These are phyloP conservation scores for Collichthys lucidus DNA, from an alignment of 2,113 vertebrate species.

Conservation along the genomic window DNA sequence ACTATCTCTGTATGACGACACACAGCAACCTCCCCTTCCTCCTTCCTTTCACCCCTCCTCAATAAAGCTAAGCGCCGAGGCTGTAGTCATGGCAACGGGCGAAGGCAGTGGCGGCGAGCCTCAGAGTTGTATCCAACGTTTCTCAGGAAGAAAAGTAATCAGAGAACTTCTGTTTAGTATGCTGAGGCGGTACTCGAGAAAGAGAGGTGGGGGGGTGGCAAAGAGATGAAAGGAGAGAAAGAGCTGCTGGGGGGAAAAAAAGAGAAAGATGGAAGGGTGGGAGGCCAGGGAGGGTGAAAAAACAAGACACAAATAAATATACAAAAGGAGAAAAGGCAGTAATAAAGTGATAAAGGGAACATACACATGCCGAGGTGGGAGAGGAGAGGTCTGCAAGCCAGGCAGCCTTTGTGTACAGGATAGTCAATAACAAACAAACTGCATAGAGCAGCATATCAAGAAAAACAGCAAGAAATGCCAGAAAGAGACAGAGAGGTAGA, in stretches of 20 bases:
- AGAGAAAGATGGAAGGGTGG: conserved; percentile 11
- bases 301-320: conserved; percentile 55
- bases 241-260: not conserved
- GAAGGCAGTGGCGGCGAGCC: conserved; percentile 79
- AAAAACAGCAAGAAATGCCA: conserved; percentile 9
- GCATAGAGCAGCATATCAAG: conserved; percentile 23
- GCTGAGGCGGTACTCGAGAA: conserved; percentile 78
- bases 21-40: conserved; percentile 34
- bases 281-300: conserved; percentile 50
- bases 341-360: conserved; percentile 37
- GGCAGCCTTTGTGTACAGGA: not conserved
- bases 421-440: conserved; percentile 26
- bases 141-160: conserved; percentile 89
- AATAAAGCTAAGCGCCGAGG: conserved; percentile 75
- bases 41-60: conserved; percentile 74
- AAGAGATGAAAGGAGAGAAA: conserved; percentile 54
- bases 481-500: conserved; percentile 35
- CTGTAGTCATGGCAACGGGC: conserved; percentile 91
- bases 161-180: conserved; percentile 91
- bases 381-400: conserved; percentile 12
- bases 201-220: conserved; percentile 39
- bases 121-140: conserved; percentile 79
- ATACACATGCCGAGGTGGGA: conserved; percentile 23
- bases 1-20: conserved; percentile 61
- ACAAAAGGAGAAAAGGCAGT: conserved; percentile 46